These are phyloP conservation scores for Antheraea yamamai DNA, from an alignment of 2,888 invertebrate species.

Conservation along the genomic window DNA sequence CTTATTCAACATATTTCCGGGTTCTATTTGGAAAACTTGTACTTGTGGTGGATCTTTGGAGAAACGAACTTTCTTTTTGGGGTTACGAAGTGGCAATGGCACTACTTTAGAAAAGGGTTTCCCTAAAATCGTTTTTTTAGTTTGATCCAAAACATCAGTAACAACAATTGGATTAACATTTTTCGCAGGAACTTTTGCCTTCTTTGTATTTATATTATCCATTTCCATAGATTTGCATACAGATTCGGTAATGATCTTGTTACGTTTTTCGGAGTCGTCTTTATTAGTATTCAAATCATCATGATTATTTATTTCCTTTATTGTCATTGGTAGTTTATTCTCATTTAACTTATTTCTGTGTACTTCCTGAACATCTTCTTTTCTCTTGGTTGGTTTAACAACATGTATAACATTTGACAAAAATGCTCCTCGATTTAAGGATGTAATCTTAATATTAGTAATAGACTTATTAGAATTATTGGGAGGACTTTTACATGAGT, in stretches of 20 bases:
- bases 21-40: constrained; percentile 62
- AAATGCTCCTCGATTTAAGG: constrained; percentile 81
- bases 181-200: constrained; percentile 52
- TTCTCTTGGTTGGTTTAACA: constrained; percentile 53
- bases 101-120: constrained; percentile 63
- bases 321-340: constrained; percentile 19
- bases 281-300: constrained; percentile 27
- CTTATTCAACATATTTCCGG: constrained; percentile 66
- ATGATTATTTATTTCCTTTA: constrained; percentile 22
- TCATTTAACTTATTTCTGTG: constrained; percentile 19
- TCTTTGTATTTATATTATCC: constrained; percentile 24
- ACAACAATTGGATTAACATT: constrained; percentile 54
- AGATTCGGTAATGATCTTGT: constrained; percentile 1
- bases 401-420: constrained; percentile 59
- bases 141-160: constrained; percentile 34
- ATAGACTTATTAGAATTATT: constrained; percentile 45
- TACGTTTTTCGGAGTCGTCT: constrained; percentile 3
- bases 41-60: constrained; percentile 52
- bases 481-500: constrained; percentile 34
- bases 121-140: constrained; percentile 39
- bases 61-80: constrained; percentile 63
- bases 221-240: not conserved
- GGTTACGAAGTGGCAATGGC: constrained; percentile 48
- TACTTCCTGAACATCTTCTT: constrained; percentile 31
- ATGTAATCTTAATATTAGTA: constrained; percentile 72